These are phyloP conservation scores for Hemiscyllium ocellatum DNA, from an alignment of 2,113 vertebrate species.

Conservation along the genomic window DNA sequence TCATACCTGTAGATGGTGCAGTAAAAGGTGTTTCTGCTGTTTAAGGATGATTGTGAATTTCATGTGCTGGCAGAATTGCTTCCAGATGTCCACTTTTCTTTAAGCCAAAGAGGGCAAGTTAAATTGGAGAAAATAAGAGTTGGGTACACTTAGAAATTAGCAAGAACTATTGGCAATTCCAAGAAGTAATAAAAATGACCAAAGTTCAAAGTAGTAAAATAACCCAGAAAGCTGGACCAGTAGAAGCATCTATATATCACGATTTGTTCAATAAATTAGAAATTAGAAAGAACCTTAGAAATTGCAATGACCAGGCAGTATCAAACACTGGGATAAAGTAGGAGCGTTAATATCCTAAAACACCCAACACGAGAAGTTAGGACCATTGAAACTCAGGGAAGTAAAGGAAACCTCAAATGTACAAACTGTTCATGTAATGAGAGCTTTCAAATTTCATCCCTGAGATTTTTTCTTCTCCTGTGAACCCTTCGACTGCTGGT, in stretches of 20 bases:
- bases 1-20: not conserved
- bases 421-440: not conserved
- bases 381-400: not conserved
- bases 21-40: not conserved
- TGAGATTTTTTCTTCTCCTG: not conserved
- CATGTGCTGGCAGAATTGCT: not conserved
- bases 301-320: not conserved
- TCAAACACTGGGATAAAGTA: not conserved
- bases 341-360: not conserved
- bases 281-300: not conserved
- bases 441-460: not conserved
- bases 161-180: not conserved
- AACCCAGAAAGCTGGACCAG: not conserved
- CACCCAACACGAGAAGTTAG: not conserved
- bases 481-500: not conserved
- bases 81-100: not conserved
- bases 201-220: not conserved
- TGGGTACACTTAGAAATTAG: not conserved
- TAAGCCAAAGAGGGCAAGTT: not conserved
- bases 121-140: not conserved
- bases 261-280: not conserved
- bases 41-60: not conserved
- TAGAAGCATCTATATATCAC: not conserved
- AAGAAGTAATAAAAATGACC: not conserved
- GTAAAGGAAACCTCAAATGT: not conserved